Percentiles rank a stretch among this genome's conserved stretches.
phyloP scores from a whole-genome alignment of 2,888 invertebrate species.

The Cenopis cana region DNA sequence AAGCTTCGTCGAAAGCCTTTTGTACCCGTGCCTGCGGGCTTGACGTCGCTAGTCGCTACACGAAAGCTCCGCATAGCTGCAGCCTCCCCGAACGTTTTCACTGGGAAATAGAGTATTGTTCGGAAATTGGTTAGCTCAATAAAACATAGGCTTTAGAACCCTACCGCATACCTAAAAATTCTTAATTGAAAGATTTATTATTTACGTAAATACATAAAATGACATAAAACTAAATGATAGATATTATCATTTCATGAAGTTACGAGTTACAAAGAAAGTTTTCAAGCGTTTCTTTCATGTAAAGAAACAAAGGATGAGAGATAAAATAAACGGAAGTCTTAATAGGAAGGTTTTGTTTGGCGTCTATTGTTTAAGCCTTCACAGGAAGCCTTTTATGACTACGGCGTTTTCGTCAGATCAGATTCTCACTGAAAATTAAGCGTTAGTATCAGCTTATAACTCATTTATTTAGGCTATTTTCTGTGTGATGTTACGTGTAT shows the following conservation, averaged over 20 bases:
- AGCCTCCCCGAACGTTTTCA: not conserved
- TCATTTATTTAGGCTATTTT: no score
- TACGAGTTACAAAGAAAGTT: not conserved
- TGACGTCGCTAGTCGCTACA: not conserved
- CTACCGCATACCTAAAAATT: no score
- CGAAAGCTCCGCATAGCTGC: not conserved
- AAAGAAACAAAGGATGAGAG: not conserved
- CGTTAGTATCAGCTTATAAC: no score
- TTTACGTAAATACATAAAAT: no score
- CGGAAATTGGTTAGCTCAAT: not conserved
- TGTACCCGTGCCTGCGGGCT: not conserved
- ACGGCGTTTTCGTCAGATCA: not conserved
- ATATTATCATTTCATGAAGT: not conserved
- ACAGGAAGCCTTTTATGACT: not conserved
- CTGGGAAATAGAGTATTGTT: not conserved
- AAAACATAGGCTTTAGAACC: not conserved
- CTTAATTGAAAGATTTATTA: no score
- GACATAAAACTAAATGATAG: no score
- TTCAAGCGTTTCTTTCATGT: not conserved
- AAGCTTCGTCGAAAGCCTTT: slow-evolving; percentile 2
- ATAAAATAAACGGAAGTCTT: not conserved
- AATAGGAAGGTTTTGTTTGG: not conserved
- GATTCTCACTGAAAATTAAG: not conserved
- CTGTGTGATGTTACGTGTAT: no score
- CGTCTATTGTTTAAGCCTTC: not conserved